A percentile compares a stretch with the other conserved stretches of the same genome.
These are phyloP conservation scores for Passer domesticus DNA, from an alignment of 2,113 vertebrate species.

Conservation along the genomic window DNA sequence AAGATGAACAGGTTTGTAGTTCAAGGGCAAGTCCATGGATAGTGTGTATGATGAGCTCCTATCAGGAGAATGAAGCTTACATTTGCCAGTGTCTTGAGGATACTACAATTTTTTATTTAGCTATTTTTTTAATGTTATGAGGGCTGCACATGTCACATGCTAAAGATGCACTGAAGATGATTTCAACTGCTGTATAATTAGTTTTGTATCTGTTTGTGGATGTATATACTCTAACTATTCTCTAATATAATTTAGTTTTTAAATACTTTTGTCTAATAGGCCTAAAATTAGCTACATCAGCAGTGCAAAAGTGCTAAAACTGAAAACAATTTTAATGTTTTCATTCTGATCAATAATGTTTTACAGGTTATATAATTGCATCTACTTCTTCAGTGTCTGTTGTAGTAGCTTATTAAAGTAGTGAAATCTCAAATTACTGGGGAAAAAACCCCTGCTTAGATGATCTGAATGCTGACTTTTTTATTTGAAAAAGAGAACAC, in stretches of 20 bases:
- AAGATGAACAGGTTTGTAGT: not conserved
- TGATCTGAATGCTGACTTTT: not conserved
- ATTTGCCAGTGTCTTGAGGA: not conserved
- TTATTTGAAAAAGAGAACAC: not conserved
- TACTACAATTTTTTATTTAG: not conserved
- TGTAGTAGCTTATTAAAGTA: not conserved
- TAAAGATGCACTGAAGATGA: not conserved
- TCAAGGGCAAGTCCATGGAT: not conserved
- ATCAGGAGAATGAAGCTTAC: not conserved
- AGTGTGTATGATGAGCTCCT: not conserved
- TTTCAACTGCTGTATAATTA: not conserved
- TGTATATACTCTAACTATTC: not conserved
- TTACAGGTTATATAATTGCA: not conserved
- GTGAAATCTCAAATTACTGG: not conserved
- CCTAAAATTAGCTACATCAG: not conserved
- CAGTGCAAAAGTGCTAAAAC: not conserved
- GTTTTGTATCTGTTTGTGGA: not conserved
- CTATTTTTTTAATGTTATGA: not conserved
- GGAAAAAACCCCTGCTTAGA: not conserved
- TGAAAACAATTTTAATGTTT: not conserved
- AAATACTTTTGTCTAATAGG: not conserved
- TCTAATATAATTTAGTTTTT: not conserved
- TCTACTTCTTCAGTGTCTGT: not conserved
- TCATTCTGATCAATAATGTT: not conserved
- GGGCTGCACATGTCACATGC: fast-evolving